phyloP scores from a whole-genome alignment of 2,888 invertebrate species.

The Drosophila fungiperda region DNA sequence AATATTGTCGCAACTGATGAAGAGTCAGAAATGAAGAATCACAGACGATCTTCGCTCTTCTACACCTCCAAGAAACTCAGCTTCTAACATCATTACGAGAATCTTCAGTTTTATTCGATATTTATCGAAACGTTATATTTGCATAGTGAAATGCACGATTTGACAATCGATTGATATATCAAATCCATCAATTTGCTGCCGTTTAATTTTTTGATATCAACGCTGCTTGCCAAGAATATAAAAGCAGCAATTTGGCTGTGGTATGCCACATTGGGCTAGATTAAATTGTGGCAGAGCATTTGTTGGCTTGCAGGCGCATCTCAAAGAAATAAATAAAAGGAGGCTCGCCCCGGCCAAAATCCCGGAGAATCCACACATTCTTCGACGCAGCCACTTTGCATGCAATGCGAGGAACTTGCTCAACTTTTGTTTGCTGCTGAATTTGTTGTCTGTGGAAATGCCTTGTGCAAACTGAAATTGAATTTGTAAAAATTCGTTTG shows the following conservation, averaged over 20 bases:
- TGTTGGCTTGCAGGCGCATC: constrained; percentile 57
- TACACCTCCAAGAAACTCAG: no score
- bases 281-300: constrained; percentile 34
- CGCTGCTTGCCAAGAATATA: constrained; percentile 84
- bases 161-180: no score
- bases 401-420: constrained; percentile 67
- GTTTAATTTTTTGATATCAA: constrained; percentile 84
- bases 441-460: constrained; percentile 23
- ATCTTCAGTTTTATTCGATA: no score
- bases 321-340: constrained; percentile 78
- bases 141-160: no score
- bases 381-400: constrained; percentile 74
- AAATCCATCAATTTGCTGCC: constrained; percentile 80
- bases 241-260: constrained; percentile 81
- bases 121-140: no score
- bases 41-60: no score
- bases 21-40: no score
- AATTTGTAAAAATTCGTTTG: constrained; percentile 78
- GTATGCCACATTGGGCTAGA: neutral
- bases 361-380: constrained; percentile 80
- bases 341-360: constrained; percentile 67
- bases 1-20: no score
- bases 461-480: constrained; percentile 63
- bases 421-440: constrained; percentile 12
- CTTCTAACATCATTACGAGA: no score